Conservation (phyloP, 35 echinoderm and acorn worm genomes). For the Anneissia japonica region DNA sequence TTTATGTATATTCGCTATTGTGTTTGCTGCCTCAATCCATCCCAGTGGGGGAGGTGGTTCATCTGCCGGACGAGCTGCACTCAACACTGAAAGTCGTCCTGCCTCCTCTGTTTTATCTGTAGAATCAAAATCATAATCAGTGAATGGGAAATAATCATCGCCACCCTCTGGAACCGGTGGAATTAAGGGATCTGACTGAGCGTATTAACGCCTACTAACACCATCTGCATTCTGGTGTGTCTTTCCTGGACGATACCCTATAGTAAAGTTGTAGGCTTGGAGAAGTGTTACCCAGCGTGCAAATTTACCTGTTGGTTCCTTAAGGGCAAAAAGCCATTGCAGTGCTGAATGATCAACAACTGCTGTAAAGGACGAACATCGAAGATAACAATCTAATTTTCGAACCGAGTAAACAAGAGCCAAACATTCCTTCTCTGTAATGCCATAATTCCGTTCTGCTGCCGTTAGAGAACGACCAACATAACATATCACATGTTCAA, state of each 20-base stretch:
- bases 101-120: not conserved
- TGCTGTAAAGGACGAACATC: constrained; percentile 24
- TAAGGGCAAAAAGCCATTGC: constrained; percentile 50
- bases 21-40: not conserved
- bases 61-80: not conserved
- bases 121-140: constrained; percentile 14
- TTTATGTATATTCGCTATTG: not conserved
- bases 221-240: constrained; percentile 34
- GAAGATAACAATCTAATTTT: constrained; percentile 29
- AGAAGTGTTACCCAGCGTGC: constrained; percentile 29
- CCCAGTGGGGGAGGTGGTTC: not conserved
- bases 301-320: constrained; percentile 46
- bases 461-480: not conserved
- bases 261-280: constrained; percentile 24
- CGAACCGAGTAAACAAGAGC: not conserved
- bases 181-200: not conserved
- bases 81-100: not conserved
- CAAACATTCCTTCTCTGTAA: constrained; percentile 11
- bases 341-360: constrained; percentile 51
- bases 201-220: constrained; percentile 19
- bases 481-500: not conserved
- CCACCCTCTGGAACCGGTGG: constrained; percentile 2
- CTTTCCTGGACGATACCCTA: constrained; percentile 18
- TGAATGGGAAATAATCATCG: constrained; percentile 17
- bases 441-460: not conserved